Base-by-base conservation (phyloP, 2,797 vertebrate species). In the Lagorchestes hirsutus region DNA sequence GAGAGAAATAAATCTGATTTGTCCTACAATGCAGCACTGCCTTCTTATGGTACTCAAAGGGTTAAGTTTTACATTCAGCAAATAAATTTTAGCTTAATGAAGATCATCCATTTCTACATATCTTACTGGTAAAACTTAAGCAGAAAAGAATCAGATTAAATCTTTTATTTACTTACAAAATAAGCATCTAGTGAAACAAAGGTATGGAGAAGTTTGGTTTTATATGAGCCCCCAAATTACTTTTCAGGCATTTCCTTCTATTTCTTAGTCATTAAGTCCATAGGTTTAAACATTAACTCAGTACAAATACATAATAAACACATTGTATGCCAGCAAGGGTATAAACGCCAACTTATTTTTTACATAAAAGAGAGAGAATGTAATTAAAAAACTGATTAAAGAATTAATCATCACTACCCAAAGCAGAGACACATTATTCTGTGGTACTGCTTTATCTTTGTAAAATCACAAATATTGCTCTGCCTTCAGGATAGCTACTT, bases 231-330 rank as follows among this genome's bases (percentile, higher is more conserved):
- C 97, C 96, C 96, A 95, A 52, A 92, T 90, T 6, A 82, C 46
- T 58, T 94, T 96, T 97, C 56, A 95, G 91, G 24, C 59, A 93
- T 95, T 96, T 97, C 95, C 96, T 97, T 96, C 55, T 92, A 95
- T 55, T 96, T 93, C 12, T n/a, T 67, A 98, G 98, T 98, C 98
- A 98, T 98, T 96, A 98, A 97, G 93, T 97, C 95, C 82, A 9
- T 91, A 97, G 93, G 91, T 95, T 95, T 91, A 93, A 94, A 94
- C 95, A 94, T 40, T 87, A 95, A 94, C 31, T 97, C 90, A 96
- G 90, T 54, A 98, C 12, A 96, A 3, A 29, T 11, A 92, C 40
- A 91, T 97, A 98, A 95, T 58, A 18, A 96, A 98, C 34, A 95
- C 52, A 93, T 31, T 11, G n/a, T 12, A 87, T 93, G 93, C 31